Evolutionary conservation across 2,797 vertebrate genomes (phyloP).

Genomic region (Macrochelys suwanniensis): DNA sequence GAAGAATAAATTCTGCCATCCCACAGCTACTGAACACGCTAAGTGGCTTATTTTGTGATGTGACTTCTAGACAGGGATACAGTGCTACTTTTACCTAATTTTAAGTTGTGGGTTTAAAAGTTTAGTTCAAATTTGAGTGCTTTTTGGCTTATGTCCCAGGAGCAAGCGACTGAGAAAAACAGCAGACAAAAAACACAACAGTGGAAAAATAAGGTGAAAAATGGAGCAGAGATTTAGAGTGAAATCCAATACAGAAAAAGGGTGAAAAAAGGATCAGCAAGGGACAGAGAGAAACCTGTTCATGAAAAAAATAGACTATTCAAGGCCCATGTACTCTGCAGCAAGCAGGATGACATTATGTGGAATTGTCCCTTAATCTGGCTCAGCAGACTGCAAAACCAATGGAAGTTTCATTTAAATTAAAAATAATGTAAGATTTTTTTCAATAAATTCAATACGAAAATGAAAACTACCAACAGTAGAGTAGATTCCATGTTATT

Average conservation of each 20-base stretch:
- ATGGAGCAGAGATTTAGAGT: slow-evolving; percentile 47
- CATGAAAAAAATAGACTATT: slow-evolving; percentile 69
- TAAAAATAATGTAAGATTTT: slow-evolving; percentile 65
- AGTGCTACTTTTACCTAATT: slow-evolving; percentile 48
- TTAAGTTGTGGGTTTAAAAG: slow-evolving; percentile 68
- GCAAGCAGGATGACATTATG: slow-evolving; percentile 50
- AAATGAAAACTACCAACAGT: slow-evolving; percentile 43
- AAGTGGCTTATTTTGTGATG: slow-evolving; percentile 46
- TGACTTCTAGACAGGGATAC: slow-evolving; percentile 9
- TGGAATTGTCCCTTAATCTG: slow-evolving; percentile 28
- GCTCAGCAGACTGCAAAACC: slow-evolving; percentile 64
- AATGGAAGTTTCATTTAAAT: slow-evolving; percentile 60
- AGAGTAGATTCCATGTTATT: slow-evolving; percentile 32
- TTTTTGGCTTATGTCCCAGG: slow-evolving; percentile 36
- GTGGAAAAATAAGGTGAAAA: slow-evolving; percentile 67
- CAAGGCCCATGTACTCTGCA: slow-evolving; percentile 46
- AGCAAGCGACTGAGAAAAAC: slow-evolving; percentile 44
- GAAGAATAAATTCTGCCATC: neutral
- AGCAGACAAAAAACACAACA: neutral
- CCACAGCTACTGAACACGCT: slow-evolving; percentile 46
- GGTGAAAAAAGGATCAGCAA: neutral
- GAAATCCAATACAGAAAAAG: slow-evolving; percentile 61
- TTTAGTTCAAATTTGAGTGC: slow-evolving; percentile 29
- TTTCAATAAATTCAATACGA: slow-evolving; percentile 34
- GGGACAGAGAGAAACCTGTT: slow-evolving; percentile 45